phyloP scores from a whole-genome alignment of 2,888 invertebrate species.

The Halictus ligatus region DNA sequence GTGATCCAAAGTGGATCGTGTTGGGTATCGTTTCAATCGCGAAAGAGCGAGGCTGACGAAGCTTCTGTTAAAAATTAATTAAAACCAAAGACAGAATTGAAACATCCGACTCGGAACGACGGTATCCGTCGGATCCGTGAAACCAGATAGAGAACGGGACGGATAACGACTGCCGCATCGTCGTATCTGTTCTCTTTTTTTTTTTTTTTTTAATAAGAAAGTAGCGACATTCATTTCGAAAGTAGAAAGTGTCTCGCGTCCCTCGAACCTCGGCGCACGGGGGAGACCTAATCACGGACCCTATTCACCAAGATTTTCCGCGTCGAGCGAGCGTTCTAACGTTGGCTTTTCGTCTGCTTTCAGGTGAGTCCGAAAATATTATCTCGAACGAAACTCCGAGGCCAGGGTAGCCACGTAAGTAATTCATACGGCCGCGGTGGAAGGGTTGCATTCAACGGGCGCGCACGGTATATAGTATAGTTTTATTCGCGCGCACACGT shows the following conservation, averaged over 20 bases:
- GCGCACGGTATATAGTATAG: conserved; percentile 24
- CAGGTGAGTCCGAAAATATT: conserved; percentile 70
- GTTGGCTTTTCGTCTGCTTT: conserved; percentile 59
- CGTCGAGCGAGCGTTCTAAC: conserved; percentile 13
- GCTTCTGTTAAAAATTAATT: not conserved
- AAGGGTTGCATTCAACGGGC: conserved; percentile 28
- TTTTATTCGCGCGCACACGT: conserved; percentile 41
- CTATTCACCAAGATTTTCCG: not conserved
- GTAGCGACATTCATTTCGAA: not conserved
- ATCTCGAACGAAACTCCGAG: conserved; percentile 38
- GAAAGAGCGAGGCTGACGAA: not conserved
- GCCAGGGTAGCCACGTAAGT: conserved; percentile 43
- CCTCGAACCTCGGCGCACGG: not conserved
- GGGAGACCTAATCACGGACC: not conserved
- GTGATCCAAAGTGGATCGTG: not conserved
- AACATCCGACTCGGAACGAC: not conserved
- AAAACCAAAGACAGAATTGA: not conserved
- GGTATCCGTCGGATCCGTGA: no score
- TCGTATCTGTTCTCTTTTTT: no score
- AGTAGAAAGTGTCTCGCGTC: not conserved
- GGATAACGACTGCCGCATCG: not conserved
- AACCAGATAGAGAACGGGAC: no score
- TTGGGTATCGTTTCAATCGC: not conserved
- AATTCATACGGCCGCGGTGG: conserved; percentile 26
- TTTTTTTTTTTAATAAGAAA: conserved; percentile 1